Base-by-base conservation (phyloP, 2,113 vertebrate genomes). In the Phaethon lepturus region DNA sequence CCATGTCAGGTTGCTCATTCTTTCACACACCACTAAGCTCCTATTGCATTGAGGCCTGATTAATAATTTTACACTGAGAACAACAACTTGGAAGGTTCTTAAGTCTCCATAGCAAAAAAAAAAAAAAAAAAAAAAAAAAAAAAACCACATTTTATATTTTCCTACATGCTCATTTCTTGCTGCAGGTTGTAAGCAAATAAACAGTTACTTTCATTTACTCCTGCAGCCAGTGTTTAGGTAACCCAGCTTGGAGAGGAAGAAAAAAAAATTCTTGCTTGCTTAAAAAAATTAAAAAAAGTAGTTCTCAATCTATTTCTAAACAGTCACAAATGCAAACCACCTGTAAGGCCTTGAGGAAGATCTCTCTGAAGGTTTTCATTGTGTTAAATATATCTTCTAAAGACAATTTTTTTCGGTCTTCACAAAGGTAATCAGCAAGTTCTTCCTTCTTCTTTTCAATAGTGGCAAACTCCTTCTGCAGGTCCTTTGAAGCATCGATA, bases 341-440 rank as follows among this genome's bases (percentile, higher is more conserved):
- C 99, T 99, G 99, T 38, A 99, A 95, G 2, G 99, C 97, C 25
- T 98, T 99, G 91, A 99, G 76, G 95, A 99, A 99, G 94, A 99
- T 97, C 44, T 98, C 98, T 42, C 99, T 97, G 98, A 99, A 99
- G 33, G 97, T 98, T 97, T 97, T 99, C 97, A 99, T 98, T 87
- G 98, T 99, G 93, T 86, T 97, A 62, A 99, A 99, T 2, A 99
- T 95, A 20, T 99, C 99, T 92, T 99, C 99, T 10, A 99, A 98
- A 11, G 98, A 99, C 26, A 99, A 89, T 66, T 98, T 93, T 79
- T 95, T 95, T 29, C 93, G 29, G 17, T 99, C 99, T 89, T 99
- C 99, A 64, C 99, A 99, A 42, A 99, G 97, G 86, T 99, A 99
- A 42, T 98, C 91, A 6, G 99, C 99, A 89, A 99, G 97, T 79